A percentile compares a stretch with the other conserved stretches of the same genome.
These are phyloP conservation scores for Cylloceria caligata DNA, from an alignment of 2,888 invertebrate species.

Conservation along the genomic window DNA sequence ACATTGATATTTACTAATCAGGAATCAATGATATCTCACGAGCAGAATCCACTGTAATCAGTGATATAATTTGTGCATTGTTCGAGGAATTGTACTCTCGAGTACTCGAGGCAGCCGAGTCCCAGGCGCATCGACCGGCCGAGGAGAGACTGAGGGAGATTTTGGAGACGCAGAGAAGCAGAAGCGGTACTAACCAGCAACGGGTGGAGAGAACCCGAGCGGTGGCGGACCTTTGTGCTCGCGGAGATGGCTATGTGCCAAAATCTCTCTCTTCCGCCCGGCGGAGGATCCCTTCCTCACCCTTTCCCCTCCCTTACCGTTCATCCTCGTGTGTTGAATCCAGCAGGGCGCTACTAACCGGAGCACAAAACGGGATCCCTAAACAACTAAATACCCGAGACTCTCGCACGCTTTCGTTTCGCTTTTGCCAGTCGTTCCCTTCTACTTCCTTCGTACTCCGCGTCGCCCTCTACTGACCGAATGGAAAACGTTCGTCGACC, in stretches of 20 bases:
- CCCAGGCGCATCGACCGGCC: slow-evolving; percentile 59
- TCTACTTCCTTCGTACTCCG: background rate
- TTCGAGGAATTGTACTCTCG: slow-evolving; percentile 3
- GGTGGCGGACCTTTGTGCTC: slow-evolving; percentile 74
- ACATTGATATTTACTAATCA: slow-evolving; percentile 13
- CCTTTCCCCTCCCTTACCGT: slow-evolving; percentile 69
- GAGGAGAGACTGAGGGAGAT: slow-evolving; percentile 56
- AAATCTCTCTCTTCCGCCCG: slow-evolving; percentile 76
- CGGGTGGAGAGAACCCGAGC: slow-evolving; percentile 23
- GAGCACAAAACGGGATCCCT: slow-evolving; percentile 78
- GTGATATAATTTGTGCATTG: slow-evolving; percentile 30
- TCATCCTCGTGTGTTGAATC: slow-evolving; percentile 55
- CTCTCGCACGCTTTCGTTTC: slow-evolving; percentile 32
- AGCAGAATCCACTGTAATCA: slow-evolving; percentile 14
- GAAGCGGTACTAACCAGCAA: slow-evolving; percentile 51
- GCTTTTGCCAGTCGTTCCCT: slow-evolving; percentile 7
- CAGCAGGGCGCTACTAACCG: slow-evolving; percentile 77
- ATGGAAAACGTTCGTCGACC: slow-evolving; percentile 69
- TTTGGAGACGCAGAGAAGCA: slow-evolving; percentile 46
- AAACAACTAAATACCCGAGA: slow-evolving; percentile 73
- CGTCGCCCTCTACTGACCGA: slow-evolving; percentile 68
- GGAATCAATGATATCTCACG: background rate
- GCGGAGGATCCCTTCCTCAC: slow-evolving; percentile 72
- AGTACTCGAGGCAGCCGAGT: slow-evolving; percentile 38
- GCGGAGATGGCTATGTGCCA: slow-evolving; percentile 79